These are phyloP conservation scores for Acanthosoma haemorrhoidale DNA, from an alignment of 2,888 invertebrate species.

Conservation along the genomic window DNA sequence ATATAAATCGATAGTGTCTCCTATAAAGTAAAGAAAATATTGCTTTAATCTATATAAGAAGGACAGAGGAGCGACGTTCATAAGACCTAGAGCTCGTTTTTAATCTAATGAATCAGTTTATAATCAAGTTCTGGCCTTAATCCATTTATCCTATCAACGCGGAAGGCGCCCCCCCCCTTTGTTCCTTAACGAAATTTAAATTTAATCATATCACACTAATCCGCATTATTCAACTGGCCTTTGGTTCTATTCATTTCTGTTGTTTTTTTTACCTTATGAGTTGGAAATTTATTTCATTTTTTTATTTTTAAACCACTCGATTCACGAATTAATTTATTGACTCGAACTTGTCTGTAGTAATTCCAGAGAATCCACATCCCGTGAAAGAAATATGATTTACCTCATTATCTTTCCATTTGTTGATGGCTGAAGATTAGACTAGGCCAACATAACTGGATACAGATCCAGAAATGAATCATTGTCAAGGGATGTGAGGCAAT, in stretches of 20 bases:
- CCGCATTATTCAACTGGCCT: background rate
- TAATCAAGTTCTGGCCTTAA: background rate
- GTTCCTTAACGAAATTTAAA: background rate
- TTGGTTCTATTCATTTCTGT: background rate
- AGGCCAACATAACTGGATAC: too few relatives aligned
- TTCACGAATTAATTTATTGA: too few relatives aligned
- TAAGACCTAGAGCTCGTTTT: background rate
- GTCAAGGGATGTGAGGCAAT: too few relatives aligned
- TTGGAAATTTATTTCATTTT: background rate
- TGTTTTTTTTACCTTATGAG: background rate
- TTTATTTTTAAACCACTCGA: too few relatives aligned
- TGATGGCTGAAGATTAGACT: too few relatives aligned
- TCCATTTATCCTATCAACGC: background rate
- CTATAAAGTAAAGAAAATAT: slow-evolving; percentile 1
- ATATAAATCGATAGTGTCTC: background rate
- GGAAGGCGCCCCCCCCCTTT: background rate
- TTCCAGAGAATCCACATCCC: too few relatives aligned
- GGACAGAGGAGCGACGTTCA: background rate
- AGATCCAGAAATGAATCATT: background rate
- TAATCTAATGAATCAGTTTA: slow-evolving; percentile 2
- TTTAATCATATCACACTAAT: slow-evolving; percentile 5
- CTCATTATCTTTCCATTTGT: too few relatives aligned
- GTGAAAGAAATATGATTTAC: too few relatives aligned
- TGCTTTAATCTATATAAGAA: too few relatives aligned
- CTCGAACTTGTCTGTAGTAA: too few relatives aligned